Evolutionary conservation across 1,140 invertebrate species (phyloP).

Genomic region (Atta cephalotes): DNA sequence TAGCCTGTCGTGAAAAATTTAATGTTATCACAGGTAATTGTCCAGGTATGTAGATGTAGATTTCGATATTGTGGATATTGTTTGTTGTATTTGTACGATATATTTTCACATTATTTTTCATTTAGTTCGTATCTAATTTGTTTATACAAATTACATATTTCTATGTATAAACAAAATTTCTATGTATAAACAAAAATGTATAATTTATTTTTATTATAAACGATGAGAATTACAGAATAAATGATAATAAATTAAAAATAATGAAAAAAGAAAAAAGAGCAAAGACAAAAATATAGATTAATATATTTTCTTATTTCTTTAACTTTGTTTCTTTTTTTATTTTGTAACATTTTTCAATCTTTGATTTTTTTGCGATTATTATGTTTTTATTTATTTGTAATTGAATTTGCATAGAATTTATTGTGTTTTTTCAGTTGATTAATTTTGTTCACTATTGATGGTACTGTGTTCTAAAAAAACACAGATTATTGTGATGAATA

Average conservation of each 20-base stretch:
- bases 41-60: slow-evolving; percentile 14
- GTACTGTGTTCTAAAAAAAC: slow-evolving; percentile 31
- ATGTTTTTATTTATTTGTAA: slow-evolving; percentile 12
- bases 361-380: neutral
- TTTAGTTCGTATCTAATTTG: neutral
- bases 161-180: neutral
- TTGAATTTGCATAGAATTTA: slow-evolving; percentile 7
- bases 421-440: slow-evolving; percentile 53
- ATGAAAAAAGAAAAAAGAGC: neutral
- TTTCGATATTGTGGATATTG: neutral
- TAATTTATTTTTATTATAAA: neutral
- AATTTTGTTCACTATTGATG: slow-evolving; percentile 44
- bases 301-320: neutral
- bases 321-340: neutral
- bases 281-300: neutral
- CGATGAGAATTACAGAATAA: neutral
- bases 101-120: slow-evolving; percentile 2
- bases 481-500: slow-evolving; percentile 57
- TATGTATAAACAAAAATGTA: neutral
- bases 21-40: slow-evolving; percentile 42
- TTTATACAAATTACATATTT: neutral
- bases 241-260: neutral
- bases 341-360: neutral
- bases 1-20: slow-evolving; percentile 87
- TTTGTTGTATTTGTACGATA: neutral